phyloP scores from a whole-genome alignment of 2,797 vertebrate species.

The Cheirogaleus major region DNA sequence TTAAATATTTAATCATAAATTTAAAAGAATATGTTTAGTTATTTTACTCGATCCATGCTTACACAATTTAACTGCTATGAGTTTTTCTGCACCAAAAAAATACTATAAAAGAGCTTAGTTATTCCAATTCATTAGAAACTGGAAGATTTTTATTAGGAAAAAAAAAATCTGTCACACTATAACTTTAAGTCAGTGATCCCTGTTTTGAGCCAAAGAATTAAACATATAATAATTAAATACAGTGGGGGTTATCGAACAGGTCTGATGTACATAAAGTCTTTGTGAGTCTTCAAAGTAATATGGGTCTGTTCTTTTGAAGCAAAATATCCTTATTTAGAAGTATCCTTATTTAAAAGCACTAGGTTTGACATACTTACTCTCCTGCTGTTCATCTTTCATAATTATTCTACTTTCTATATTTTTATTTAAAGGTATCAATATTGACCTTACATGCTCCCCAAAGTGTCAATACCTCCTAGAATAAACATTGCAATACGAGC shows the following conservation, averaged over 20 bases:
- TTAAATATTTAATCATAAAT: slow-evolving; percentile 41
- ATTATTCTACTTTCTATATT: not conserved
- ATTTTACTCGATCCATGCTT: not conserved
- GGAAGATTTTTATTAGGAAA: slow-evolving; percentile 1
- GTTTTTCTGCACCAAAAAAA: not conserved
- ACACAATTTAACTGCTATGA: not conserved
- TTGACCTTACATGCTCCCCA: not conserved
- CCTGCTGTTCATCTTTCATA: not conserved
- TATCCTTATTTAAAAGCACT: not conserved
- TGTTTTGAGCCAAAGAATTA: not conserved
- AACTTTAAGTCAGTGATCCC: slow-evolving; percentile 4
- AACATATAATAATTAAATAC: not conserved
- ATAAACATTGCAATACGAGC: not conserved
- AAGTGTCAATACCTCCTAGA: not conserved
- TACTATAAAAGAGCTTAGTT: slow-evolving; percentile 20
- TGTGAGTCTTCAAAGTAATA: not conserved
- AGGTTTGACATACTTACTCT: not conserved
- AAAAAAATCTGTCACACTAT: not conserved
- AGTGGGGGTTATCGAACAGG: not conserved
- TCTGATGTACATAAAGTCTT: not conserved
- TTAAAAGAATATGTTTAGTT: not conserved
- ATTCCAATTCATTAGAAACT: slow-evolving; percentile 1
- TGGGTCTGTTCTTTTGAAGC: not conserved
- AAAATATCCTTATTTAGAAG: not conserved
- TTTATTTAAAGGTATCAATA: not conserved